Conservation (phyloP, 1,140 invertebrate species). For the Macrobrachium rosenbergii region DNA sequence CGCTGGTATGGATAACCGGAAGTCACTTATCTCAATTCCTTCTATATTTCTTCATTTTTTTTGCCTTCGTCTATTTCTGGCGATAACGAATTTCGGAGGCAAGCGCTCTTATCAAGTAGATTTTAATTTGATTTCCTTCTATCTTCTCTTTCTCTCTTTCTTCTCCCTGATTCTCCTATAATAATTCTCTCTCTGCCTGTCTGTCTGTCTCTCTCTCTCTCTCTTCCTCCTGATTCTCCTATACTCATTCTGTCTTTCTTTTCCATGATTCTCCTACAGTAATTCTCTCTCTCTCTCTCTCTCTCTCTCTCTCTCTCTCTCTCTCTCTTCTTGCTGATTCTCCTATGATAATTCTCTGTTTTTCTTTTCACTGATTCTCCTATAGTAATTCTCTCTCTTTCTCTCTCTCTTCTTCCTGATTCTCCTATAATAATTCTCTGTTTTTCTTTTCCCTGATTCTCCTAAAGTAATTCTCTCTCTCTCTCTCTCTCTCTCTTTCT, state of each 20-base stretch:
- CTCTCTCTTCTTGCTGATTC: not conserved
- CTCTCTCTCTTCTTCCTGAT: not conserved
- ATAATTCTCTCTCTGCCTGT: not conserved
- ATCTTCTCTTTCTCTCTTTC: slow-evolving; percentile 11
- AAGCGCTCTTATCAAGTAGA: too few relatives aligned
- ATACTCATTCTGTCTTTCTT: not conserved
- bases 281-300: not conserved
- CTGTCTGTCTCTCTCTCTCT: not conserved
- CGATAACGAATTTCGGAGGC: not conserved
- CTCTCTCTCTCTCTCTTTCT: not conserved
- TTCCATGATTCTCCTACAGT: too few relatives aligned
- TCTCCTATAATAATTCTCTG: not conserved
- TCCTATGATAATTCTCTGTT: too few relatives aligned
- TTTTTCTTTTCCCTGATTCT: not conserved
- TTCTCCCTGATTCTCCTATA: not conserved
- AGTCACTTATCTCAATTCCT: too few relatives aligned
- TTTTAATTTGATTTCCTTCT: not conserved
- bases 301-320: not conserved
- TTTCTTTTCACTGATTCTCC: too few relatives aligned
- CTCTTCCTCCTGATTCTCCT: not conserved
- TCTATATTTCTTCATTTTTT: too few relatives aligned
- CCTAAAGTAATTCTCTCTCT: not conserved
- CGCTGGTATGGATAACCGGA: too few relatives aligned
- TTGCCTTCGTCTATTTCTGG: not conserved
- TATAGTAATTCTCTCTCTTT: too few relatives aligned